Conservation (phyloP, 1,140 invertebrate genomes). For the Sitophilus oryzae region DNA sequence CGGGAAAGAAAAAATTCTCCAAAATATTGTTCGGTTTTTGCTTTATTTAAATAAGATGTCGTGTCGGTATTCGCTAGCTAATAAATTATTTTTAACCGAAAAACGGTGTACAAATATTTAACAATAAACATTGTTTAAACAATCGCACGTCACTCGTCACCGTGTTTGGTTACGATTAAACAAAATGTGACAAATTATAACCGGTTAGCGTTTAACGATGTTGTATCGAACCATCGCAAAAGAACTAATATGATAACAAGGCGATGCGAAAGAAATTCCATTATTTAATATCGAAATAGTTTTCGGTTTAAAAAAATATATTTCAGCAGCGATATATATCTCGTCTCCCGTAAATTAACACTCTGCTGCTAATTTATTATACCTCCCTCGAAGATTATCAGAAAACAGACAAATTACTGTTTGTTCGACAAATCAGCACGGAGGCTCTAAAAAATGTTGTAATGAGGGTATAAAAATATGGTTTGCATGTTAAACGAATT, state of each 20-base stretch:
- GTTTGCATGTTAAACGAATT: too few relatives aligned
- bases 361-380: background rate
- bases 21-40: too few relatives aligned
- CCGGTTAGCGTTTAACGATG: too few relatives aligned
- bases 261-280: too few relatives aligned
- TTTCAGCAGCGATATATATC: background rate
- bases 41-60: conserved; percentile 22
- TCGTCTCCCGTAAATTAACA: background rate
- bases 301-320: background rate
- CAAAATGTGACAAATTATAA: background rate
- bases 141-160: background rate
- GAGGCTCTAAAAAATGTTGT: background rate
- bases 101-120: background rate
- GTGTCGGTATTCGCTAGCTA: background rate
- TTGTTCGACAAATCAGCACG: background rate
- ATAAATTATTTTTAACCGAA: conserved; percentile 3
- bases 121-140: background rate
- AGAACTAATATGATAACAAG: too few relatives aligned
- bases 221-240: too few relatives aligned
- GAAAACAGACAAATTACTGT: background rate
- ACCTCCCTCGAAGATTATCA: background rate
- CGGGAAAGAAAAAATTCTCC: too few relatives aligned
- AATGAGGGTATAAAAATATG: too few relatives aligned
- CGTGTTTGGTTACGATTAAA: background rate
- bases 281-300: too few relatives aligned